Percentiles rank a stretch among this genome's conserved stretches.
phyloP scores from a whole-genome alignment of 2,113 vertebrate species.

The Anoplopoma fimbria region DNA sequence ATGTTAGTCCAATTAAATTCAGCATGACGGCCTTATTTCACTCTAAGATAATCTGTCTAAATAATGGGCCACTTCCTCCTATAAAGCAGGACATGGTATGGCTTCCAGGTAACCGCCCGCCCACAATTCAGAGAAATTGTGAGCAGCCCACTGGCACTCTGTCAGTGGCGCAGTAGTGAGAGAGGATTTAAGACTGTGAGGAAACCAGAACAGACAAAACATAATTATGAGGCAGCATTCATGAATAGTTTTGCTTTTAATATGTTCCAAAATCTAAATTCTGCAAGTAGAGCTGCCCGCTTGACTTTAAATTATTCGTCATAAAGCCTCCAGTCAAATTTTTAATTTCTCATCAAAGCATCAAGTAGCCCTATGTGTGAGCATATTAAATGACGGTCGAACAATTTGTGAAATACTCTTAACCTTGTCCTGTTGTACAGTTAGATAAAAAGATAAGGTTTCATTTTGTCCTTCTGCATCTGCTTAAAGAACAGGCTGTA shows the following conservation, averaged over 20 bases:
- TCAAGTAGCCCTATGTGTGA: too few species aligned
- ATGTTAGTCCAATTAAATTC: slow-evolving; percentile 59
- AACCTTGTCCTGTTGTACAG: background rate
- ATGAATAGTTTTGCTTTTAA: background rate
- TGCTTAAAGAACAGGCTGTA: background rate
- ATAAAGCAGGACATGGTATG: slow-evolving; percentile 11
- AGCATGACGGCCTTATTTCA: slow-evolving; percentile 56
- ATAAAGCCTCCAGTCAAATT: slow-evolving; percentile 5
- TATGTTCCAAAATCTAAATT: background rate
- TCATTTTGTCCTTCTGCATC: background rate
- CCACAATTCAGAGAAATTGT: slow-evolving; percentile 15
- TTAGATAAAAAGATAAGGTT: background rate
- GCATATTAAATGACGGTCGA: background rate
- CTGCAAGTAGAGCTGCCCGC: background rate
- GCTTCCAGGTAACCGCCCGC: slow-evolving; percentile 31
- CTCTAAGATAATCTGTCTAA: slow-evolving; percentile 46
- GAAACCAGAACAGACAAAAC: background rate
- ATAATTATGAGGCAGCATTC: background rate
- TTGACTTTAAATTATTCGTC: background rate
- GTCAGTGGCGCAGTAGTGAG: background rate
- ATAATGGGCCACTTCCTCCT: slow-evolving; percentile 52
- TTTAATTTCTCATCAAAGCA: background rate
- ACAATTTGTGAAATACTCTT: background rate
- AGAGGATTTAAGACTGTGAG: background rate
- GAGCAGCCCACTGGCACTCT: background rate